Evolutionary conservation across 2,113 vertebrate species (phyloP).

Genomic region (Vulpes ferrilata): DNA sequence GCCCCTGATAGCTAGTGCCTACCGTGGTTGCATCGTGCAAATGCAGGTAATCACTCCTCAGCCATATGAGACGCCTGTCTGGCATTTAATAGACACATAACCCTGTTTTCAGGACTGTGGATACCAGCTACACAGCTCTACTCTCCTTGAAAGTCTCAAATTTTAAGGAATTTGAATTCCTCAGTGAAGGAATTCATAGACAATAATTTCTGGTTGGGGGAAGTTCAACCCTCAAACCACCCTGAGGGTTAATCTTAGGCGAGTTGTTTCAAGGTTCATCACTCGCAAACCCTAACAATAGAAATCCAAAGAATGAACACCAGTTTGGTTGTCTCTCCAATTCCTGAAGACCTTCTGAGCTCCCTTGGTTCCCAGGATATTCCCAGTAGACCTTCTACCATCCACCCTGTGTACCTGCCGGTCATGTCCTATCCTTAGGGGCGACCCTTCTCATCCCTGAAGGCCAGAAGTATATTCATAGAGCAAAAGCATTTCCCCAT

Average conservation of each 20-base stretch:
- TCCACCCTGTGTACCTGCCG: neutral
- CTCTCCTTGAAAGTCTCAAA: neutral
- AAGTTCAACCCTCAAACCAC: neutral
- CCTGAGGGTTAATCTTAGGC: neutral
- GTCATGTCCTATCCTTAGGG: neutral
- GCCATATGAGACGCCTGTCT: neutral
- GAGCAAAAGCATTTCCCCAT: neutral
- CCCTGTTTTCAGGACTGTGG: neutral
- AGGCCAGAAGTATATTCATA: neutral
- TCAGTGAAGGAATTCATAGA: neutral
- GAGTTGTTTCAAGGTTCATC: conserved; percentile 3
- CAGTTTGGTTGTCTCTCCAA: neutral
- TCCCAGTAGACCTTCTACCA: neutral
- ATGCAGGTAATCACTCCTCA: neutral
- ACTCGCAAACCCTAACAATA: neutral
- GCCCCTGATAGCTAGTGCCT: neutral
- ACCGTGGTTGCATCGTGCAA: neutral
- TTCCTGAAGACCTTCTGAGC: neutral
- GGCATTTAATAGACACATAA: neutral
- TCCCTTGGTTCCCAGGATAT: neutral
- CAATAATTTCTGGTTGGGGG: neutral
- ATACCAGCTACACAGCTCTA: neutral
- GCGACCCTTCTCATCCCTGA: neutral
- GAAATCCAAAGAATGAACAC: neutral
- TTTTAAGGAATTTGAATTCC: neutral